These are phyloP conservation scores for Parelbella ahira DNA, from an alignment of 2,888 invertebrate genomes.

Conservation along the genomic window DNA sequence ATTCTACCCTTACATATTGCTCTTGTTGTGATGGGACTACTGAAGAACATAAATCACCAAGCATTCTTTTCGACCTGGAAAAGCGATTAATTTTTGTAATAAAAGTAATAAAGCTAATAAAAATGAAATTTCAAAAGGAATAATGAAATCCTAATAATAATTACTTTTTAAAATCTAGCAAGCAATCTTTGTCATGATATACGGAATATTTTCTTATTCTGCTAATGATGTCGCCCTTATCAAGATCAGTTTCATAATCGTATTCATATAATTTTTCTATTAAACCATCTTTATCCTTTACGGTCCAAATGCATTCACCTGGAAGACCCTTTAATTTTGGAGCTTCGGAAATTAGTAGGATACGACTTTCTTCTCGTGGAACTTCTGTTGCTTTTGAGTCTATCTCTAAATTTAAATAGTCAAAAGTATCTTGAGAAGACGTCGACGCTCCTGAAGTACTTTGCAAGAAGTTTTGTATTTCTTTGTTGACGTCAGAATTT, in stretches of 20 bases:
- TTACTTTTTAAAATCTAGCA: slow-evolving; percentile 55
- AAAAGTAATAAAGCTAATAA: too few species aligned
- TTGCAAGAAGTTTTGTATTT: slow-evolving; percentile 51
- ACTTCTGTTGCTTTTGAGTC: slow-evolving; percentile 33
- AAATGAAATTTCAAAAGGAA: background rate
- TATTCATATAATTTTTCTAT: slow-evolving; percentile 69
- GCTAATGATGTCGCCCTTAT: slow-evolving; percentile 56
- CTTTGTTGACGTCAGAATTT: slow-evolving; percentile 49
- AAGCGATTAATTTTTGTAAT: background rate
- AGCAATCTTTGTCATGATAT: slow-evolving; percentile 63
- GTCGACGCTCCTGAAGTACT: slow-evolving; percentile 25
- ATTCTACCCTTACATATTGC: slow-evolving; percentile 13
- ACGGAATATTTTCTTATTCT: slow-evolving; percentile 68
- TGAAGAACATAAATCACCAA: slow-evolving; percentile 2
- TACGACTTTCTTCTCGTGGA: slow-evolving; percentile 35
- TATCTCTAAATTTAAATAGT: slow-evolving; percentile 3
- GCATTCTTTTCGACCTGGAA: slow-evolving; percentile 11
- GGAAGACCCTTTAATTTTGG: slow-evolving; percentile 59
- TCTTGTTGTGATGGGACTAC: slow-evolving; percentile 1
- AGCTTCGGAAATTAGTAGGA: slow-evolving; percentile 40
- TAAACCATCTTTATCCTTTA: slow-evolving; percentile 65
- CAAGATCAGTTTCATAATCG: slow-evolving; percentile 48
- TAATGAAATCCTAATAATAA: background rate
- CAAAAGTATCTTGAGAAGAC: slow-evolving; percentile 2
- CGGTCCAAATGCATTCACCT: slow-evolving; percentile 64